These are phyloP conservation scores for Candidula unifasciata DNA, from an alignment of 2,888 invertebrate species.

Conservation along the genomic window DNA sequence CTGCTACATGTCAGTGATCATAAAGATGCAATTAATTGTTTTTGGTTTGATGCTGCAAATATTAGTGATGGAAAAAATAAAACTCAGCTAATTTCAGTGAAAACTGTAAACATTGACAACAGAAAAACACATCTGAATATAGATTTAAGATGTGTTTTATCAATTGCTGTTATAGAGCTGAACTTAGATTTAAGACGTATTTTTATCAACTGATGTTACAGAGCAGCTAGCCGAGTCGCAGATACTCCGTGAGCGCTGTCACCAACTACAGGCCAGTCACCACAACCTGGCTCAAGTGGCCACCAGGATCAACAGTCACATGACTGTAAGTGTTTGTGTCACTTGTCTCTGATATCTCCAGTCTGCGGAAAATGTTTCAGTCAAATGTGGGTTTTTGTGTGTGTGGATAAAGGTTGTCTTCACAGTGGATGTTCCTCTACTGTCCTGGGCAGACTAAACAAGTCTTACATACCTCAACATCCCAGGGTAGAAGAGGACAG, in stretches of 20 bases:
- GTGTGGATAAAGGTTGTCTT: too few species aligned
- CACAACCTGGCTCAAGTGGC: constrained; percentile 66
- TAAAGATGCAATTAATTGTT: too few species aligned
- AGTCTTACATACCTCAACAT: too few species aligned
- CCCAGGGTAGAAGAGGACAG: too few species aligned
- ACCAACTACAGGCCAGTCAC: constrained; percentile 66
- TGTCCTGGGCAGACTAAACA: too few species aligned
- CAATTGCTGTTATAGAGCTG: constrained; percentile 64
- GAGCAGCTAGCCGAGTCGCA: constrained; percentile 71
- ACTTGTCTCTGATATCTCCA: too few species aligned
- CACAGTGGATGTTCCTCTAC: too few species aligned
- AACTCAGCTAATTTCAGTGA: background rate
- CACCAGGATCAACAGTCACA: constrained; percentile 65
- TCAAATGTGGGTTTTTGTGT: too few species aligned
- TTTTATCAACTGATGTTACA: constrained; percentile 56
- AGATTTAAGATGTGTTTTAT: constrained; percentile 18
- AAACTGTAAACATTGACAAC: background rate
- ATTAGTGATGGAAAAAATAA: too few species aligned
- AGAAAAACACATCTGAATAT: background rate
- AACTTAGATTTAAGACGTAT: constrained; percentile 19
- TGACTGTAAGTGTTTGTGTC: constrained; percentile 67
- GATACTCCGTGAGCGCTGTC: constrained; percentile 68
- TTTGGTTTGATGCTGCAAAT: too few species aligned
- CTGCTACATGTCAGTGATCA: too few species aligned
- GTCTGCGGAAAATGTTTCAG: too few species aligned